Evolutionary conservation across 2,888 invertebrate species (phyloP), one percentile per base, ranked within the genome.

Genomic region (Himalopsyche kuldschensis): DNA sequence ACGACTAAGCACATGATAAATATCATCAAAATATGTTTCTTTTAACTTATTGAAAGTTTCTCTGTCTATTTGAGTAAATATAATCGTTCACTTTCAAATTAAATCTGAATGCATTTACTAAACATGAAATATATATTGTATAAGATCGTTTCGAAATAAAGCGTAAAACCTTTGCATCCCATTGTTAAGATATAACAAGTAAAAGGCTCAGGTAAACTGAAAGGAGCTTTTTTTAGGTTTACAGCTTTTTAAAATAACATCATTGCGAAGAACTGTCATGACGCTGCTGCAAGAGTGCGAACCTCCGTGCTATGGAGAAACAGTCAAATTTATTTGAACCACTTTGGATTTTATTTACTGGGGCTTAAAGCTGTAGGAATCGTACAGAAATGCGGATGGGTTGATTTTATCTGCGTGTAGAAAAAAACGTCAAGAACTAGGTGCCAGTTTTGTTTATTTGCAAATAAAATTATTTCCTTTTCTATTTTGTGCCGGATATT

Each of bases 161-260:
- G 3, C 27, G 24, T 69, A 15, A 69, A 69, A 69, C 27, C 10
- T 24, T 69, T 11, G 63, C 17, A 24, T 63, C 63, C 10, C 63
- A 63, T 79, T 79, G 82, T 82, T 82, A 78, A 69, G 79, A 82
- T 79, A 82, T 63, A 81, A 48, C 78, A 80, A 80, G 69, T 82
- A 82, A 82, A 82, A 82, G 48, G 82, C 78, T 78, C 79, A 76
- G 82, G 78, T 82, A 79, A 79, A 75, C 35, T 80, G 27, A 31
- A 46, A 63, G 69, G 69, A 82, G 78, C 78, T 82, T 82, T 82
- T 82, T 82, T 80, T 78, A 82, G 79, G 82, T 82, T 82, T 78
- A 79, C 69, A 55, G 82, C 82, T 78, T 82, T 82, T 79, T 41
- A 82, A 82, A 82, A 75, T 82, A 82, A 82, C 82, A 82, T 27